Evolutionary conservation across 2,888 invertebrate genomes (phyloP), one percentile per base, ranked within the genome.

Genomic region (Physocephala rufipes): DNA sequence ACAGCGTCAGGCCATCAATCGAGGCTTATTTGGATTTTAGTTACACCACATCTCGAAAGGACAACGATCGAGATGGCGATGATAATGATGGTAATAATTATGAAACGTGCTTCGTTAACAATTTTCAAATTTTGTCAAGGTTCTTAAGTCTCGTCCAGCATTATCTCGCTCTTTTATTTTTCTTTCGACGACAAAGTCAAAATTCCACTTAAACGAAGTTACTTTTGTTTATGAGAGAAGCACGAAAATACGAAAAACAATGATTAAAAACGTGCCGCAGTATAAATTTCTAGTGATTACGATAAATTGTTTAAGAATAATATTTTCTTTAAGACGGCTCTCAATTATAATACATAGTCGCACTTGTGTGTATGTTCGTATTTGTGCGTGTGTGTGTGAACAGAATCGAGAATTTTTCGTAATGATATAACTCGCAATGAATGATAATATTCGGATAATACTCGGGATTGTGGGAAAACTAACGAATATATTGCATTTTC

Each of bases 91-190:
- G 5, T 36, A 21, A 43, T 62, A 9, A 21, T 62, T 36, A n/a
- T 43, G 62, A 62, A 62, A 62, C 62, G 62, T 62, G 62, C 62
- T 45, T 43, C 19, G 21, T 21, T 21, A 45, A 19, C 45, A 43
- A 12, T 62, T 62, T 9, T 43, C 12, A 19, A 45, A 62, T 62
- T 62, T 62, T 45, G 62, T 62, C 45, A 13, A 26, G 45, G 62
- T 45, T 62, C 45, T 62, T 19, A 24, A 49, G 15, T 16, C 16
- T 26, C 59, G 2, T 26, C 9, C 59, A 13, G 28, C 49, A 49
- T 24, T 9, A 7, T 9, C 5, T 36, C 9, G 36, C 36, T 28
- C 58, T 28, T 26, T 58, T 58, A 12, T 58, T 58, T 24, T 1
- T 15, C 24, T 53, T 24, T 21, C 26, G 24, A 16, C 62, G 43